Conservation (phyloP, 2,888 invertebrate genomes). For the Tyria jacobaeae region DNA sequence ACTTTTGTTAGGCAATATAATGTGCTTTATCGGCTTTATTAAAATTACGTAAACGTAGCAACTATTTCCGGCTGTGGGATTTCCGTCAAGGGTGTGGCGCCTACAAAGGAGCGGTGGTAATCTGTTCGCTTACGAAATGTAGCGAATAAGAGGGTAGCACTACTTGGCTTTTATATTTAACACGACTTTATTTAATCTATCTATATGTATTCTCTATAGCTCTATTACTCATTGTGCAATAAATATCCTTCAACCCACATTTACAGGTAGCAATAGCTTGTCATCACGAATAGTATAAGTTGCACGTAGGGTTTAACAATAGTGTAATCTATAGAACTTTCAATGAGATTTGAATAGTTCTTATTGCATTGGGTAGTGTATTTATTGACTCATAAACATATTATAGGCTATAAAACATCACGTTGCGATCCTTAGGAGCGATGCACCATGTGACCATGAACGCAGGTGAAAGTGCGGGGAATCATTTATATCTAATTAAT, state of each 20-base stretch:
- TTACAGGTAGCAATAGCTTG: background rate
- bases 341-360: too few relatives aligned
- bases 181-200: too few relatives aligned
- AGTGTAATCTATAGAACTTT: too few relatives aligned
- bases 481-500: too few relatives aligned
- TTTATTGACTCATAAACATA: too few relatives aligned
- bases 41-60: constrained; percentile 2
- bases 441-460: too few relatives aligned
- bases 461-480: too few relatives aligned
- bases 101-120: background rate
- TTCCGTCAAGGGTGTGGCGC: constrained; percentile 1
- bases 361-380: too few relatives aligned
- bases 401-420: too few relatives aligned
- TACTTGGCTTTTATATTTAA: too few relatives aligned
- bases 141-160: background rate
- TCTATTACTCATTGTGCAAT: background rate
- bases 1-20: background rate
- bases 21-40: constrained; percentile 5
- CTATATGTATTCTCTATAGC: too few relatives aligned
- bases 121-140: background rate
- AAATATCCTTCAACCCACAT: background rate
- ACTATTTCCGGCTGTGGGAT: constrained; percentile 5
- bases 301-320: background rate
- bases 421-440: too few relatives aligned
- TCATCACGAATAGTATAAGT: background rate